Percentiles rank a stretch among this genome's conserved stretches.
These are phyloP conservation scores for Drosophila villosipedis DNA, from an alignment of 2,888 invertebrate species.

Conservation along the genomic window DNA sequence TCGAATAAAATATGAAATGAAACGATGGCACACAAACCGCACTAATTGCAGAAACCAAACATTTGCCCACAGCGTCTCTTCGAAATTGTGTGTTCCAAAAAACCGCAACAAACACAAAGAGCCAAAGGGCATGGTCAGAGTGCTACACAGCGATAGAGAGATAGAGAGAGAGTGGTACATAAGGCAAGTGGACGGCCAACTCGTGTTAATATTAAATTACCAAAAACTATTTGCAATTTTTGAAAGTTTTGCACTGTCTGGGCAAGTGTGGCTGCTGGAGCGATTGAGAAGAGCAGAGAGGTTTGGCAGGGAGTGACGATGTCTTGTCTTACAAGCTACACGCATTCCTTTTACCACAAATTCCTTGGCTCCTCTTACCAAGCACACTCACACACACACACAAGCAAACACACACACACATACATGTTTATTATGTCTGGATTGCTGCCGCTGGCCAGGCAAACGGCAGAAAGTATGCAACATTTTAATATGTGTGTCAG, in stretches of 20 bases:
- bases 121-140: neutral
- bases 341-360: constrained; percentile 68
- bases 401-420: neutral
- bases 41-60: constrained; percentile 62
- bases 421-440: constrained; percentile 73
- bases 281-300: neutral
- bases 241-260: constrained; percentile 63
- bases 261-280: constrained; percentile 14
- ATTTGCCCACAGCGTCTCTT: constrained; percentile 47
- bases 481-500: constrained; percentile 80
- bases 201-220: constrained; percentile 74
- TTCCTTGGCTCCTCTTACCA: constrained; percentile 47
- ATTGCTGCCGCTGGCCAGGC: constrained; percentile 36
- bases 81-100: constrained; percentile 27
- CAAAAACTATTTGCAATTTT: constrained; percentile 72
- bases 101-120: constrained; percentile 38
- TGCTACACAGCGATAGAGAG: neutral
- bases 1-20: constrained; percentile 48
- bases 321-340: constrained; percentile 69
- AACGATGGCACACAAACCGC: constrained; percentile 51
- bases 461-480: constrained; percentile 66
- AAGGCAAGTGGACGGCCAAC: constrained; percentile 57
- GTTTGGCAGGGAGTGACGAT: constrained; percentile 28
- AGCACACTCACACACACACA: constrained; percentile 13
- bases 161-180: constrained; percentile 16